Base-by-base conservation (phyloP, 1,140 invertebrate genomes). In the Bacillus rossius region DNA sequence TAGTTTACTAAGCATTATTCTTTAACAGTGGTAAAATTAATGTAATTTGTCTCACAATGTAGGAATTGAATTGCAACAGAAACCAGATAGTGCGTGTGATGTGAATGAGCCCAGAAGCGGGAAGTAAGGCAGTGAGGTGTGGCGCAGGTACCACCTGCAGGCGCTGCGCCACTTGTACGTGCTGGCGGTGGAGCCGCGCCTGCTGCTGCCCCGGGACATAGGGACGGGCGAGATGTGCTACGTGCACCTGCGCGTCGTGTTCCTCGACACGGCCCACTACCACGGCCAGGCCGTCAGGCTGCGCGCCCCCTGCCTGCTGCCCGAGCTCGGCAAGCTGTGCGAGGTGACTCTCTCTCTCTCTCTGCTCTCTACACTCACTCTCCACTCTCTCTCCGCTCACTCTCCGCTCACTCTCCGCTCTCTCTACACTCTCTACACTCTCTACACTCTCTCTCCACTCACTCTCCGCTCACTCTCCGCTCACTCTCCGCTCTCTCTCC, bases 161-260 rank as follows among this genome's bases (percentile, higher is more conserved):
- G 95, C 96, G 0, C 85, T 98, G 62, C 77, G 96, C 26, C 96
- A 99, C 77, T 75, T 99, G 14, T 99, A 98, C 72, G 94, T 98
- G 8, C 71, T 98, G 51, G 95, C 95, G 2, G 87, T 89, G 8
- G 92, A 98, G 71, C 88, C 92, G 0, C 76, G 96, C 17, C 72
- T 98, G 8, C 76, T 98, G 37, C 76, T 98, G 53, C 94, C 94
- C 0, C 80, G 86, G 43, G 92, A 96, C 71, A 86, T 98, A 7
- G 85, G 87, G 65, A 89, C 85, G 8, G 81, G 84, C 26, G 81
- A 84, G 62, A 77, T 86, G 23, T 94, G 92, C 69, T 92, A 94
- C 66, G 89, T 87, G 5, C 85, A 88, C 55, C 77, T 97, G 45
- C 80, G 82, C 66, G 79, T 89, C 2, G 67, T 80, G 0, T 81